Percentiles rank a stretch among this genome's conserved stretches.
Conservation (phyloP, 1,140 invertebrate genomes). For the Melitaea cinxia region DNA sequence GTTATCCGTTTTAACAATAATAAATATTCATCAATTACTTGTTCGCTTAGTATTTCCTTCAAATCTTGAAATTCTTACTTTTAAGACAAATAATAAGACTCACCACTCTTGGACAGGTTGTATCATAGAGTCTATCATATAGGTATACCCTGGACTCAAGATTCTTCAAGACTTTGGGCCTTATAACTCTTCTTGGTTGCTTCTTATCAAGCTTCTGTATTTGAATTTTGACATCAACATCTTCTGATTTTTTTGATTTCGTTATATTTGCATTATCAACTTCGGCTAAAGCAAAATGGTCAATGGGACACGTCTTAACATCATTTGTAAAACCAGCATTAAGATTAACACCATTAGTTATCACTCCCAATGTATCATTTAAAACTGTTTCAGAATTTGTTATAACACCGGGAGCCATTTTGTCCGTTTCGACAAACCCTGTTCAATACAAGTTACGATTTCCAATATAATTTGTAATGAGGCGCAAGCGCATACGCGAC, state of each 20-base stretch:
- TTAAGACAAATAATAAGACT: conserved; percentile 36
- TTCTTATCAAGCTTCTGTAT: conserved; percentile 51
- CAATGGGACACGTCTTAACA: conserved; percentile 55
- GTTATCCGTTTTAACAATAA: neutral
- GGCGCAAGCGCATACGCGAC: conserved; percentile 48
- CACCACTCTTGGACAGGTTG: conserved; percentile 64
- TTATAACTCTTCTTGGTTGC: conserved; percentile 51
- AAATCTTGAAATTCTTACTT: neutral
- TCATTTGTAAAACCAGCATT: conserved; percentile 43
- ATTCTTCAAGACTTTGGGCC: conserved; percentile 71
- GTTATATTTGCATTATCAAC: conserved; percentile 26
- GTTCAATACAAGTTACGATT: conserved; percentile 12
- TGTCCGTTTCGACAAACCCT: conserved; percentile 24
- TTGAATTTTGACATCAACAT: conserved; percentile 31
- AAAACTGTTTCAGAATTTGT: conserved; percentile 59
- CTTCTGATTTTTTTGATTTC: neutral
- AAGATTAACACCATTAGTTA: conserved; percentile 42
- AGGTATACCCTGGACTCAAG: conserved; percentile 59
- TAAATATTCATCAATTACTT: neutral
- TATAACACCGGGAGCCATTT: conserved; percentile 69
- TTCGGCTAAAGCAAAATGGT: conserved; percentile 43
- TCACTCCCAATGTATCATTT: conserved; percentile 46
- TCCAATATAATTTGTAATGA: conserved; percentile 36
- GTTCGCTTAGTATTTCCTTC: neutral
- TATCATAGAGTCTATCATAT: conserved; percentile 69